These are phyloP conservation scores for Alaudala cheleensis DNA, from an alignment of 2,113 vertebrate species.

Conservation along the genomic window DNA sequence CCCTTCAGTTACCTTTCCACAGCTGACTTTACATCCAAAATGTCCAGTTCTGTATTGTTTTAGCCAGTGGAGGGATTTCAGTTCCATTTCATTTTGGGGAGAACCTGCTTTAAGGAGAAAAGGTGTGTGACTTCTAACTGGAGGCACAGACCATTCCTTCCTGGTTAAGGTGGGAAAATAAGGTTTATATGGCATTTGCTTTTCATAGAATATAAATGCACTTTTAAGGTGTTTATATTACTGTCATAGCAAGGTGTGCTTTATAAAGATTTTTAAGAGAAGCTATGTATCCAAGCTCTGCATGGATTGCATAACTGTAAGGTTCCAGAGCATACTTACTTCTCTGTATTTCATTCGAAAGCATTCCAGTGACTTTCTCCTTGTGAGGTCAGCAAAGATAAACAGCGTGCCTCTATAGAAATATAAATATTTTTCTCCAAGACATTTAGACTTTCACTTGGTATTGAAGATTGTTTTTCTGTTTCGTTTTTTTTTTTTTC, in stretches of 20 bases:
- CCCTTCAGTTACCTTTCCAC: neutral
- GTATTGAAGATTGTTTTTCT: neutral
- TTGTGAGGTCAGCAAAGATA: neutral
- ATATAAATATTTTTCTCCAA: constrained; percentile 29
- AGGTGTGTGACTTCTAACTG: neutral
- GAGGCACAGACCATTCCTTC: neutral
- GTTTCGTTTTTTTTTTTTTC: neutral
- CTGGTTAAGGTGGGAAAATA: neutral
- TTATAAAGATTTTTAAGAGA: neutral
- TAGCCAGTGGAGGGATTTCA: neutral
- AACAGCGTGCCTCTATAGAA: neutral
- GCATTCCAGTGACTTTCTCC: neutral
- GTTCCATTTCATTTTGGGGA: neutral
- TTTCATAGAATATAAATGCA: neutral
- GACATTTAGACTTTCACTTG: neutral
- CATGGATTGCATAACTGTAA: neutral
- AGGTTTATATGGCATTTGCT: neutral
- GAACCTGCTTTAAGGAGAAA: neutral
- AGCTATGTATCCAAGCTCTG: neutral
- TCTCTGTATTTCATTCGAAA: neutral
- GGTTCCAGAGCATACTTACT: neutral
- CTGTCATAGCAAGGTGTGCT: neutral
- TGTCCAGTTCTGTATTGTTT: neutral
- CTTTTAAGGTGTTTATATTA: neutral
- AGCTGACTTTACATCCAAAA: neutral